These are phyloP conservation scores for Ceratoteleas bidentatus DNA, from an alignment of 1,140 invertebrate species.

Conservation along the genomic window DNA sequence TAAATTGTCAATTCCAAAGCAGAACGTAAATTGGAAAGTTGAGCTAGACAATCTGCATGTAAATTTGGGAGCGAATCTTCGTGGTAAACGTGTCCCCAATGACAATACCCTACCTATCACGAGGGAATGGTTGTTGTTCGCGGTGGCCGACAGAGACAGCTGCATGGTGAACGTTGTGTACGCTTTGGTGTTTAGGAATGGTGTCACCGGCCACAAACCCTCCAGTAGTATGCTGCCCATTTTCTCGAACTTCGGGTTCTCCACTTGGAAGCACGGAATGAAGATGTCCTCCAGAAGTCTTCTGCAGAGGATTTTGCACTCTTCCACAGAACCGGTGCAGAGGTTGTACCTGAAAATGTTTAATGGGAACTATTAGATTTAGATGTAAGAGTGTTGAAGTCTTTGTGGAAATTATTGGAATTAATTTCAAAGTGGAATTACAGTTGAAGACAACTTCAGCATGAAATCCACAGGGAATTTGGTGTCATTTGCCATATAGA, in stretches of 20 bases:
- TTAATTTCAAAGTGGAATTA: too few species aligned
- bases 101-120: slow-evolving; percentile 68
- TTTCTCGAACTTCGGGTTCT: slow-evolving; percentile 71
- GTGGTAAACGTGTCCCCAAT: not conserved
- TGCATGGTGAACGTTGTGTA: slow-evolving; percentile 77
- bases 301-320: slow-evolving; percentile 74
- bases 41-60: not conserved
- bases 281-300: slow-evolving; percentile 77
- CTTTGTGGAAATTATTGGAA: too few species aligned
- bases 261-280: slow-evolving; percentile 70
- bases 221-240: slow-evolving; percentile 75
- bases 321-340: slow-evolving; percentile 74
- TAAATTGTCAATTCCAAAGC: slow-evolving; percentile 6
- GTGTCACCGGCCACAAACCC: slow-evolving; percentile 78
- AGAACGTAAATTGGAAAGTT: slow-evolving; percentile 5
- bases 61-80: slow-evolving; percentile 4
- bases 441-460: too few species aligned
- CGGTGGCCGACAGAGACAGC: slow-evolving; percentile 67
- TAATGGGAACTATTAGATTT: too few species aligned
- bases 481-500: too few species aligned
- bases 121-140: slow-evolving; percentile 76
- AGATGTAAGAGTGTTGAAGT: too few species aligned
- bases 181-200: slow-evolving; percentile 75
- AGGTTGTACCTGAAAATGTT: slow-evolving; percentile 80
- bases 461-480: too few species aligned